A percentile compares a stretch with the other conserved stretches of the same genome.
phyloP scores from a whole-genome alignment of 2,888 invertebrate species.

The Theretra japonica region DNA sequence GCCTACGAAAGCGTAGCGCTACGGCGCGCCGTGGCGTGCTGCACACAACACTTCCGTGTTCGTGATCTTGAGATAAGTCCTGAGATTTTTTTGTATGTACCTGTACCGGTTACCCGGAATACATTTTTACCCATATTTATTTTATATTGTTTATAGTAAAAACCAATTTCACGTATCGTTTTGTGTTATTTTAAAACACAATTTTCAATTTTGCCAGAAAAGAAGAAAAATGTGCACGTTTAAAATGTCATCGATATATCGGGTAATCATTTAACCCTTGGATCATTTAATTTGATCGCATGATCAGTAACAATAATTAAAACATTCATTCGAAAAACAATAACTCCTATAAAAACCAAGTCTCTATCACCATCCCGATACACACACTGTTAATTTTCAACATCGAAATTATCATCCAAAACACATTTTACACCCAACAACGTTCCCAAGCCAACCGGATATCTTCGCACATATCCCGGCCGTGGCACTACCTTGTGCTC shows the following conservation, averaged over 20 bases:
- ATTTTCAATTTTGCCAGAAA: not conserved
- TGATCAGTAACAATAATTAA: too few relatives aligned
- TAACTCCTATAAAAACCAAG: too few relatives aligned
- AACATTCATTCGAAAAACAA: too few relatives aligned
- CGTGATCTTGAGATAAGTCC: constrained; percentile 57
- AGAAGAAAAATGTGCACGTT: too few relatives aligned
- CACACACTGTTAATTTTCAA: not conserved
- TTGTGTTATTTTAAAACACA: not conserved
- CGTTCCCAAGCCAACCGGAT: constrained; percentile 14
- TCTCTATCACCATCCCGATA: too few relatives aligned
- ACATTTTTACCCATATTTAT: not conserved
- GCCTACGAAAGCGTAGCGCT: constrained; percentile 79
- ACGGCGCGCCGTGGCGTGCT: constrained; percentile 65
- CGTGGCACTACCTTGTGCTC: constrained; percentile 43
- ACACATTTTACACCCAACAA: not conserved
- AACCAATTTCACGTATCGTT: not conserved
- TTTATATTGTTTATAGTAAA: not conserved
- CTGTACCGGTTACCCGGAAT: not conserved
- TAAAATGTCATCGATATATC: not conserved
- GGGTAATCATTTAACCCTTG: not conserved
- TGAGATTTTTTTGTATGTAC: constrained; percentile 38
- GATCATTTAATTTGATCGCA: too few relatives aligned
- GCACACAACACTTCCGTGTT: constrained; percentile 67
- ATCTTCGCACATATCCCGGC: constrained; percentile 20
- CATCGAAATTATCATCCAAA: too few relatives aligned